Evolutionary conservation across 2,888 invertebrate species (phyloP), one percentile per base, ranked within the genome.

Genomic region (Dolichomitus sp.): DNA sequence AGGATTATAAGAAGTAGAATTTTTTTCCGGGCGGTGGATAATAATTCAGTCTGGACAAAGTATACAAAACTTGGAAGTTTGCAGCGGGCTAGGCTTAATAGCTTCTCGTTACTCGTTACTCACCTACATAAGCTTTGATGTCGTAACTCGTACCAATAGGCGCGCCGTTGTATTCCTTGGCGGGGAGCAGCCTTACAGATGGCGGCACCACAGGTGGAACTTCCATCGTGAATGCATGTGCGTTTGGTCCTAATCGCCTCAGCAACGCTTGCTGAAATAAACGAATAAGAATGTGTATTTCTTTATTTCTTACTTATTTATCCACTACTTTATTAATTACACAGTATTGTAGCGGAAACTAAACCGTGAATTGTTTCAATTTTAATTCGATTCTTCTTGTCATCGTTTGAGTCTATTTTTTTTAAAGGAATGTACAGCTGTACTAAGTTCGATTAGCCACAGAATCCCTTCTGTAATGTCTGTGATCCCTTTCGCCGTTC

Each of bases 101-200:
- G 30, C 33, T 57, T 42, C 11, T 17, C 6, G 19, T 57, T 14
- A 52, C 4, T 74, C 23, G 33, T 57, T 69, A 94, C 96, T 96
- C 94, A 98, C 98, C 98, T 81, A 97, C 96, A 92, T 97, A 98
- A 85, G 97, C 97, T 90, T 97, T 95, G 65, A 98, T 96, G 91
- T 98, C 98, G 90, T 98, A 98, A 76, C 98, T 98, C 66, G 98
- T 98, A 11, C 98, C 98, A 69, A 98, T 98, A 0, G 98, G 98
- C 0, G 98, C 97, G 0, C 98, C 98, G 85, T 96, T 97, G 94
- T 98, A 98, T 91, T 98, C 97, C 93, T 98, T 98, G 2, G 98
- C 98, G 0, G 98, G 98, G 23, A 98, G 97, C 87, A 98, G 94
- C 92, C 98, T 97, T 57, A 98, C 98, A 90, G 98, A 98, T 23